Evolutionary conservation across 2,888 invertebrate species (phyloP), one percentile per base, ranked within the genome.

Genomic region (Drosophila aldrichi): DNA sequence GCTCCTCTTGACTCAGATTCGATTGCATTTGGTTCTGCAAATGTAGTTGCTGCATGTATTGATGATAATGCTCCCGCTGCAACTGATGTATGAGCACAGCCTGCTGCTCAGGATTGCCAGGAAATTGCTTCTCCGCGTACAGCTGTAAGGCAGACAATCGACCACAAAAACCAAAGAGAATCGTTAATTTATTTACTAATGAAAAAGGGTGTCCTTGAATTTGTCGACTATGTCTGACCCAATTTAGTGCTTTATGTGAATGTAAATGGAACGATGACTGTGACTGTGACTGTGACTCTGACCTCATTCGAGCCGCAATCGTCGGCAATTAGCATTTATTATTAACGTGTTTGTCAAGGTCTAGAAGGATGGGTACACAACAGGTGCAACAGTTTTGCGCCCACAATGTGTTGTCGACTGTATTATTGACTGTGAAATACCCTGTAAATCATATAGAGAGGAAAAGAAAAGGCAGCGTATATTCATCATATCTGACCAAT

Each of bases 21-120:
- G 43, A 7, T 48, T 67, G 83, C 32, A 70, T 82, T 60, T 79
- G 91, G 51, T 79, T 91, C 75, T 92, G 92, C 76, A 92, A 72
- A 61, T 95, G 96, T 43, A 99, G 94, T 92, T 99, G 99, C 88
- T 98, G 97, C 95, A 99, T 98, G 92, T 99, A 99, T 91, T 99
- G 99, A 91, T 98, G 98, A 92, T 98, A 99, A 93, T 99, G 99
- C 91, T 99, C 98, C 86, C 99, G 99, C 93, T 99, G 99, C 51
- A 99, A 94, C 91, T 99, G 99, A 63, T 96, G 95, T 66, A 99
- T 97, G 32, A 99, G 94, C 46, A 97, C 95, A 0, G 97, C 98
- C 94, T 99, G 99, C 94, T 99, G 96, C 82, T 97, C 97, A 1
- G 96, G 96, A 92, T 96, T 96, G 3, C 95, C 96, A 0, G 96